Conservation (phyloP, 2,113 vertebrate species). For the Noturus placidus region DNA sequence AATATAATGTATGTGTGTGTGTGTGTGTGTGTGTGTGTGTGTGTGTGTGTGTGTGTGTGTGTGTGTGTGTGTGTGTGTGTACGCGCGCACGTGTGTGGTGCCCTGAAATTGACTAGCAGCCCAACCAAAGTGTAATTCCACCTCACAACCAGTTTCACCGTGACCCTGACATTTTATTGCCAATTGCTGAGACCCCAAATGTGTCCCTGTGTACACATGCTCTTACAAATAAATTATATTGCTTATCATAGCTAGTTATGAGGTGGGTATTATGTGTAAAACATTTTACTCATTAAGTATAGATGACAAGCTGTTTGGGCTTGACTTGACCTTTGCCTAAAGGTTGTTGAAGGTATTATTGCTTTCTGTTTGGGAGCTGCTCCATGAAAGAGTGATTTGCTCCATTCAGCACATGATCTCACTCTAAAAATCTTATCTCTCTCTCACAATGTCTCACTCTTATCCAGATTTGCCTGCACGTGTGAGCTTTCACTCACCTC, state of each 20-base stretch:
- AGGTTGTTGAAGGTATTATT: not conserved
- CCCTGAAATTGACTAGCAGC: not conserved
- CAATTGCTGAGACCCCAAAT: not conserved
- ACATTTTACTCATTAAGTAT: not conserved
- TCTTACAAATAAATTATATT: not conserved
- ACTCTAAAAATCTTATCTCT: not conserved
- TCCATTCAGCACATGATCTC: not conserved
- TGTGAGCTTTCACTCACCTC: slow-evolving; percentile 24
- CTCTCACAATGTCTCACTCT: not conserved
- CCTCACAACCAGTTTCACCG: not conserved
- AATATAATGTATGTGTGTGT: no score
- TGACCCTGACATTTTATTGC: not conserved
- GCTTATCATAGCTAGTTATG: not conserved
- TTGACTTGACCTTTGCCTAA: not conserved
- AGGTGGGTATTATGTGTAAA: not conserved
- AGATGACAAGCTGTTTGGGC: not conserved
- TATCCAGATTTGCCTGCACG: slow-evolving; percentile 25
- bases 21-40: no score
- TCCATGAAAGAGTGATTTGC: not conserved
- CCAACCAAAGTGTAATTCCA: not conserved
- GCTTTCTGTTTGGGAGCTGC: not conserved
- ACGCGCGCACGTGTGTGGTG: not conserved
- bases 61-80: not conserved
- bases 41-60: not conserved
- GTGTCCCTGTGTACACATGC: not conserved